phyloP scores from a whole-genome alignment of 2,113 vertebrate genomes.

The Antigone vipio region DNA sequence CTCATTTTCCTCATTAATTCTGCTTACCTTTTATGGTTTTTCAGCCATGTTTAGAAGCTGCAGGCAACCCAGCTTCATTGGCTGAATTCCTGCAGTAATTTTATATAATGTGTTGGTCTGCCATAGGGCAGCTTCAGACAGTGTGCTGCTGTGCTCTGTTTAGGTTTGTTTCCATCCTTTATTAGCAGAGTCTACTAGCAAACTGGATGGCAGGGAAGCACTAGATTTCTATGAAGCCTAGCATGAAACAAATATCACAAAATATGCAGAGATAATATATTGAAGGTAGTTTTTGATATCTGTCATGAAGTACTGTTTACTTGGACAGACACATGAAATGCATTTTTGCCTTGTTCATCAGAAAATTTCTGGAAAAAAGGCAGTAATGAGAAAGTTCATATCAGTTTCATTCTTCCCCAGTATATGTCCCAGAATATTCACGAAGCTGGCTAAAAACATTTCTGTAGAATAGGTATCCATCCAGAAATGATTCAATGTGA shows the following conservation, averaged over 20 bases:
- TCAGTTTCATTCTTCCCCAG: neutral
- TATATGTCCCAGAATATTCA: neutral
- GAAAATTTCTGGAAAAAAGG: neutral
- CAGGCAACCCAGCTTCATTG: neutral
- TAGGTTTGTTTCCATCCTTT: neutral
- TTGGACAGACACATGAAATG: neutral
- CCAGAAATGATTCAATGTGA: neutral
- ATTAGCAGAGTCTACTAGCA: neutral
- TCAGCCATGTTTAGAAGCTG: neutral
- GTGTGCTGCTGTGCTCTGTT: neutral
- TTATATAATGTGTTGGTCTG: neutral
- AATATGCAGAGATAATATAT: neutral
- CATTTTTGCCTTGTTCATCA: neutral
- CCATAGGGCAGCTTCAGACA: neutral
- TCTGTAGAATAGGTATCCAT: neutral
- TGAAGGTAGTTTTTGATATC: neutral
- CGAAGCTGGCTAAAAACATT: neutral
- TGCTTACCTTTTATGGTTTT: neutral
- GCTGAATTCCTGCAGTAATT: neutral
- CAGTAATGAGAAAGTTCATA: neutral
- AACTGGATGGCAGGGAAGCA: neutral
- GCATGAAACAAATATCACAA: neutral
- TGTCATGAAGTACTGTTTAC: neutral
- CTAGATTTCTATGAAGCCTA: neutral
- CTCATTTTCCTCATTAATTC: neutral